phyloP scores from a whole-genome alignment of 2,797 vertebrate species.

The Sebastes minor region DNA sequence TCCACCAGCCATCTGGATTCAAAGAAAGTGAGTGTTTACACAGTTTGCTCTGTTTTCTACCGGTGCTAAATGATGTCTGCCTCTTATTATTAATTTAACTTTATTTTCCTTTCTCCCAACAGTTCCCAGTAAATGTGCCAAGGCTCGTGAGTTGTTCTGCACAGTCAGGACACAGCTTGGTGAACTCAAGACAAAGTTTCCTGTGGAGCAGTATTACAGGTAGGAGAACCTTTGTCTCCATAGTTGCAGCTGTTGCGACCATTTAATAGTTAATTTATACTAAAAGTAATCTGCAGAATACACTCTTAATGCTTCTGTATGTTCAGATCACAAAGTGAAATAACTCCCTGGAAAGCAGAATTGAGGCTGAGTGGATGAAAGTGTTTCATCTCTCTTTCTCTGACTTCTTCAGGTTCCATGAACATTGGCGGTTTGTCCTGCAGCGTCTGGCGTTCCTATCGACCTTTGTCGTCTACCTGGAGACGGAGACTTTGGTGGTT shows the following conservation, averaged over 20 bases:
- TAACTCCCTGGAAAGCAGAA: neutral
- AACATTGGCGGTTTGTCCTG: constrained; percentile 97
- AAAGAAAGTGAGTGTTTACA: constrained; percentile 89
- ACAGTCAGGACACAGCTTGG: constrained; percentile 88
- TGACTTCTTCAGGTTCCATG: constrained; percentile 88
- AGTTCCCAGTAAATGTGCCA: constrained; percentile 94
- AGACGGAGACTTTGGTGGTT: constrained; percentile 91
- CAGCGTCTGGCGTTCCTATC: constrained; percentile 93
- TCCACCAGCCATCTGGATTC: constrained; percentile 94
- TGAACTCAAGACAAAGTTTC: constrained; percentile 95
- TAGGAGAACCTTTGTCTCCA: constrained; percentile 37
- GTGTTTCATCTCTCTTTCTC: neutral
- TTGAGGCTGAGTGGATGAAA: neutral
- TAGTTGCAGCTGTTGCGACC: too few relatives aligned
- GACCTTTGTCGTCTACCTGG: constrained; percentile 94
- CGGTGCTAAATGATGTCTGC: fast-evolving
- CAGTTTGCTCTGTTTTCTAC: neutral
- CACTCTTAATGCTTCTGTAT: too few relatives aligned
- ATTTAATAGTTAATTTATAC: too few relatives aligned
- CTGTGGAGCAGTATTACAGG: constrained; percentile 96
- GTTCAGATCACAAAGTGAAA: too few relatives aligned
- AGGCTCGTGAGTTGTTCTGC: constrained; percentile 91
- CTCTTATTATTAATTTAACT: neutral
- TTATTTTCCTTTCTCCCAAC: neutral
- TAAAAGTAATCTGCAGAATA: too few relatives aligned